phyloP scores from a whole-genome alignment of 2,888 invertebrate species.

The Eretmocerus hayati region DNA sequence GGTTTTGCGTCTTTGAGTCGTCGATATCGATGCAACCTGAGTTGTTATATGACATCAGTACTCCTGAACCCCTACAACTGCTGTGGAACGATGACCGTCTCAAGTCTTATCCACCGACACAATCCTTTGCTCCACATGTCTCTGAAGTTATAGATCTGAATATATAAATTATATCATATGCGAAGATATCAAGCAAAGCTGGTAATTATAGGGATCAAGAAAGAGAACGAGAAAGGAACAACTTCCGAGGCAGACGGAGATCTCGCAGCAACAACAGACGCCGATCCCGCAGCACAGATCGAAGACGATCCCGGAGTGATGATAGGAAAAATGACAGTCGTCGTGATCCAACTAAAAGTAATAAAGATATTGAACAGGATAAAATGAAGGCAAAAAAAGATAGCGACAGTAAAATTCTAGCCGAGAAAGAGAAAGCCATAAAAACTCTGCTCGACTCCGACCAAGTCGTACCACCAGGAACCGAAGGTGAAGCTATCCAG shows the following conservation, averaged over 20 bases:
- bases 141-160: too few relatives aligned
- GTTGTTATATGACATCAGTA: too few relatives aligned
- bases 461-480: conserved; percentile 42
- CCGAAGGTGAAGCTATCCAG: conserved; percentile 41
- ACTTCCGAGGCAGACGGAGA: conserved; percentile 9
- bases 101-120: too few relatives aligned
- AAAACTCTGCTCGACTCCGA: conserved; percentile 42
- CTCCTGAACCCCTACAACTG: too few relatives aligned
- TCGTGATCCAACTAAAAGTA: conserved; percentile 42
- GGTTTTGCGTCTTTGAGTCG: too few relatives aligned
- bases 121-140: too few relatives aligned
- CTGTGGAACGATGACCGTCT: too few relatives aligned
- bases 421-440: conserved; percentile 44
- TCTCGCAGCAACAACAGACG: not conserved
- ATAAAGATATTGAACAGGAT: conserved; percentile 43
- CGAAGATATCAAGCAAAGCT: too few relatives aligned
- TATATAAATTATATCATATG: too few relatives aligned
- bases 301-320: conserved; percentile 18
- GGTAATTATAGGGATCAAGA: conserved; percentile 7
- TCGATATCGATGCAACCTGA: too few relatives aligned
- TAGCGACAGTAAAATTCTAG: conserved; percentile 40
- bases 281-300: conserved; percentile 7
- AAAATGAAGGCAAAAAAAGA: conserved; percentile 40
- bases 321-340: conserved; percentile 24
- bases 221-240: conserved; percentile 17